Conservation (phyloP, 2,797 vertebrate species). For the Arnoldichthys spilopterus region DNA sequence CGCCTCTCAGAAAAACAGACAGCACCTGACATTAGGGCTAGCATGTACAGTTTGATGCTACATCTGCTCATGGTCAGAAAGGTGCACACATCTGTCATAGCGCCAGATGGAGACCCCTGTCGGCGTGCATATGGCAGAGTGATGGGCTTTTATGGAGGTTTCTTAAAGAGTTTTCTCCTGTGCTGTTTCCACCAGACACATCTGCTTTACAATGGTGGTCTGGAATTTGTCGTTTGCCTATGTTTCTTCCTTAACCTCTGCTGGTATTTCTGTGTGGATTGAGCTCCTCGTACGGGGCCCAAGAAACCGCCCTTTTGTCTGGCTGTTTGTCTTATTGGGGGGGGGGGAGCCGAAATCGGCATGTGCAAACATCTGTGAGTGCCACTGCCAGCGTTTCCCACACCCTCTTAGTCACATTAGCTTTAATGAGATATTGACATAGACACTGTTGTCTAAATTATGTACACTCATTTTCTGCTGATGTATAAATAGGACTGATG, state of each 20-base stretch:
- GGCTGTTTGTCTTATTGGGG: constrained; percentile 52
- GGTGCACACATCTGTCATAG: neutral
- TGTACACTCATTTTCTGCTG: constrained; percentile 59
- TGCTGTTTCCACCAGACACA: neutral
- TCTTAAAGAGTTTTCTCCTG: neutral
- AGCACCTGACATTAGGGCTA: constrained; percentile 31
- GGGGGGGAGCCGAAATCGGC: constrained; percentile 46
- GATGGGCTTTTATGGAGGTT: neutral
- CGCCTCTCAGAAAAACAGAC: constrained; percentile 24
- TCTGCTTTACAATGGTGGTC: neutral
- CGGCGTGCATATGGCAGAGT: neutral
- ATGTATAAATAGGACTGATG: constrained; percentile 57
- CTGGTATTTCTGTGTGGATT: constrained; percentile 6
- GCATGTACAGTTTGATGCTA: constrained; percentile 41
- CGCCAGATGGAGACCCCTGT: constrained; percentile 19
- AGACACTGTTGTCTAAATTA: constrained; percentile 66
- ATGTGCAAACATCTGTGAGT: constrained; percentile 60
- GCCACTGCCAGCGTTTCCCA: constrained; percentile 51
- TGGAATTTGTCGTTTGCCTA: constrained; percentile 2
- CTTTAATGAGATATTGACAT: constrained; percentile 69
- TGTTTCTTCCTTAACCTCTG: constrained; percentile 25
- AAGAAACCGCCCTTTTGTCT: constrained; percentile 43
- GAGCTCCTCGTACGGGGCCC: neutral
- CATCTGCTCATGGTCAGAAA: constrained; percentile 41
- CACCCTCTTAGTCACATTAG: constrained; percentile 60